These are phyloP conservation scores for Labeo calbasu DNA, from an alignment of 2,797 vertebrate genomes.

Conservation along the genomic window DNA sequence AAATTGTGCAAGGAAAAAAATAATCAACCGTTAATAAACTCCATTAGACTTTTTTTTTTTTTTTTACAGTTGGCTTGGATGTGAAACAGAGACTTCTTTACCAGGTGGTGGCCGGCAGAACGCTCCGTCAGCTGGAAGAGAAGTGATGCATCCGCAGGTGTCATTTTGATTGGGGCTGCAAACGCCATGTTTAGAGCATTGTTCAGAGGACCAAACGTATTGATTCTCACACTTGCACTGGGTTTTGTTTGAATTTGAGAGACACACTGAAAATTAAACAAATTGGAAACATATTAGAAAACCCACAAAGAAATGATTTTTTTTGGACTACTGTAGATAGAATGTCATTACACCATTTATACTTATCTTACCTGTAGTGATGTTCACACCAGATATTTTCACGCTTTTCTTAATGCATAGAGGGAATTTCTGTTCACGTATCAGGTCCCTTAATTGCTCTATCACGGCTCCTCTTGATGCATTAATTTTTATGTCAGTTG, in stretches of 20 bases:
- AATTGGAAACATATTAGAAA: accelerated
- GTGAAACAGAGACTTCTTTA: background rate
- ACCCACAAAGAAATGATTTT: accelerated
- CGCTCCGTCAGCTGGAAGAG: too few relatives aligned
- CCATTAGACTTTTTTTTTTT: background rate
- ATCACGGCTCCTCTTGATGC: background rate
- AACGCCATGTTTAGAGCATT: background rate
- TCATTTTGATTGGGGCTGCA: too few relatives aligned
- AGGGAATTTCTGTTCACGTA: background rate
- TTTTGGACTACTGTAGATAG: background rate
- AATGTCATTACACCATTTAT: accelerated
- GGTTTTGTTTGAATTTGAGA: background rate
- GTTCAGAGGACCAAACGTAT: background rate
- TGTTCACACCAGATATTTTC: background rate
- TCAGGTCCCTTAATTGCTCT: background rate
- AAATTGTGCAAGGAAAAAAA: accelerated
- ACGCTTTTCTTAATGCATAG: background rate
- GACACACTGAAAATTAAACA: background rate
- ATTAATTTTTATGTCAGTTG: constrained; percentile 1
- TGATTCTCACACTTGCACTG: background rate
- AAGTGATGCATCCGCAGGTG: too few relatives aligned
- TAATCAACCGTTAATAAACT: accelerated
- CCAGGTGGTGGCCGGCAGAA: background rate
- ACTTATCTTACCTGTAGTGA: background rate
- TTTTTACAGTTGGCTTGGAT: too few relatives aligned